Conservation (phyloP, 2,888 invertebrate species). For the Megamerina dolium region DNA sequence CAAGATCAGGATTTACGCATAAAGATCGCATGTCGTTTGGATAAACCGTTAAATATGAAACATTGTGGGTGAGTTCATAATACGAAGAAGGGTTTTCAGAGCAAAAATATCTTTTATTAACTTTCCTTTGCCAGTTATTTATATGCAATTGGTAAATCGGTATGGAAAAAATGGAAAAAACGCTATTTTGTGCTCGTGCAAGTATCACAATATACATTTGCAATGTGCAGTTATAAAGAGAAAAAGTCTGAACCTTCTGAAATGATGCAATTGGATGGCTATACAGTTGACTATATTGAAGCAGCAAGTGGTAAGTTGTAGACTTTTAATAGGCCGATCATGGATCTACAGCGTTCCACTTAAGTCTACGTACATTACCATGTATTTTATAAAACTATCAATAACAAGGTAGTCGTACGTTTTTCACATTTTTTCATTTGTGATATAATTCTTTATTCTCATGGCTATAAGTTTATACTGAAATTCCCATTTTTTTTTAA, state of each 20-base stretch:
- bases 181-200: slow-evolving; percentile 97
- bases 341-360: background rate
- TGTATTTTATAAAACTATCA: background rate
- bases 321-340: too few relatives aligned
- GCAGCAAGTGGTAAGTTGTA: slow-evolving; percentile 74
- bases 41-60: slow-evolving; percentile 98
- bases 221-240: slow-evolving; percentile 98
- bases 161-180: slow-evolving; percentile 99
- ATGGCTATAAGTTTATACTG: too few relatives aligned
- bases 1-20: slow-evolving; percentile 94
- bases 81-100: background rate
- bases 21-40: slow-evolving; percentile 96
- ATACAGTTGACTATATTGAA: slow-evolving; percentile 98
- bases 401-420: too few relatives aligned
- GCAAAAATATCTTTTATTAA: background rate
- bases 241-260: slow-evolving; percentile 99
- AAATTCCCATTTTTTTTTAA: too few relatives aligned
- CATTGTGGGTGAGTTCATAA: slow-evolving; percentile 76
- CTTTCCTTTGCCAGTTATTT: slow-evolving; percentile 58
- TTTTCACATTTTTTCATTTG: too few relatives aligned
- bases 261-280: slow-evolving; percentile 99
- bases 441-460: too few relatives aligned
- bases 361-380: too few relatives aligned
- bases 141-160: slow-evolving; percentile 89
- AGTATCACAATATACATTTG: slow-evolving; percentile 99